A percentile compares a stretch with the other conserved stretches of the same genome.
Evolutionary conservation across 2,888 invertebrate species (phyloP).

Genomic region (Cremastinae sp.): DNA sequence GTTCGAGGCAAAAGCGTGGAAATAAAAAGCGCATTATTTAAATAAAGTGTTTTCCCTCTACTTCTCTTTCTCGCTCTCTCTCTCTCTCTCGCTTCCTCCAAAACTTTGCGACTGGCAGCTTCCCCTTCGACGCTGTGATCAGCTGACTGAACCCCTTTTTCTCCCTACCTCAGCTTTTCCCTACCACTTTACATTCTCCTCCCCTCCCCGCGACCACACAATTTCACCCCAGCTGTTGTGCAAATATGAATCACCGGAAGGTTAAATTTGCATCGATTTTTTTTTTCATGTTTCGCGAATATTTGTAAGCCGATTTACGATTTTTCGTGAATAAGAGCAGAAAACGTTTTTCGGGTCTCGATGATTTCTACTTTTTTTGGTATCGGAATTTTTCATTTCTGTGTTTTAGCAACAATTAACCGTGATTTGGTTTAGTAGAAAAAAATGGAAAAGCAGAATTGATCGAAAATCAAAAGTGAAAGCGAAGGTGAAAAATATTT

Average conservation of each 20-base stretch:
- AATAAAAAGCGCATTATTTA: slow-evolving; percentile 2
- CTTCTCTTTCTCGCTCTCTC: too few species aligned
- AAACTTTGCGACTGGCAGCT: slow-evolving; percentile 18
- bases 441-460: too few species aligned
- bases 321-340: too few species aligned
- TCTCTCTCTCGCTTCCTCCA: too few species aligned
- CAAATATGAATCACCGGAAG: slow-evolving; percentile 74
- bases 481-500: too few species aligned
- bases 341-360: too few species aligned
- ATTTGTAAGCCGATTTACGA: too few species aligned
- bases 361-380: too few species aligned
- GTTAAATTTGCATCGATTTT: slow-evolving; percentile 72
- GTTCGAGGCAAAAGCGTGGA: neutral
- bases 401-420: too few species aligned
- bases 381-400: too few species aligned
- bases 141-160: slow-evolving; percentile 71
- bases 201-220: neutral
- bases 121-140: slow-evolving; percentile 75
- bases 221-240: slow-evolving; percentile 72
- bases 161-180: neutral
- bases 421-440: too few species aligned
- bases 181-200: neutral
- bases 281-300: neutral
- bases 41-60: neutral
- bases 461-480: too few species aligned